Base-by-base conservation (phyloP, 2,797 vertebrate species). In the Sciurus carolinensis region DNA sequence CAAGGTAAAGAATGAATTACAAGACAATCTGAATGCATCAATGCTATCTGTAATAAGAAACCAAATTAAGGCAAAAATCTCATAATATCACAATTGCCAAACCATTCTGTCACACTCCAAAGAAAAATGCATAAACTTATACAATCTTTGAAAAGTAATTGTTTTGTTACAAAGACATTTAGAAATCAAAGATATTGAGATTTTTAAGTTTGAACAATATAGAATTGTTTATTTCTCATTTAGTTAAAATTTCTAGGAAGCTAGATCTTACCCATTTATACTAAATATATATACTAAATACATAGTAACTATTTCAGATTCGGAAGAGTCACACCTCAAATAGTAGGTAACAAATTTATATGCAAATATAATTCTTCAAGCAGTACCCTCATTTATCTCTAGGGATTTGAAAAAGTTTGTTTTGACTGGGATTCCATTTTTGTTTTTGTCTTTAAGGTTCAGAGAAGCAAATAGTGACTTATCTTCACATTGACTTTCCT, bases 341-440 rank as follows among this genome's bases (percentile, higher is more conserved):
- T 90, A 77, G 33, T 2, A 89, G 18, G 7, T 67, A 57, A 79
- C 11, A 83, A 87, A 20, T n/a, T 84, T 87, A 71, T 75, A 44
- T 87, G 64, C 69, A 87, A 71, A 59, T 39, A 87, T 33, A 84
- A 75, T 75, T 96, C 14, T 54, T 52, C 30, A 85, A 20, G 30
- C 44, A 85, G 44, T 24, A 2, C 10, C 22, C 0, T 72, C 28
- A 57, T 80, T 73, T 91, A 62, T 79, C 9, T 57, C 33, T 67
- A 69, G 7, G 30, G 39, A 95, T 50, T 62, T 94, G 24, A 47
- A 79, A 52, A 42, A 26, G 17, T 62, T 44, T 75, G 5, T 24
- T 24, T 90, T 83, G 26, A 17, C 28, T 52, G 88, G 42, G 1
- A 10, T 66, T 75, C 47, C 20, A 1, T 79, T 87, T 87, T 77